phyloP scores from a whole-genome alignment of 2,797 vertebrate species.

The Austrolebias charrua region DNA sequence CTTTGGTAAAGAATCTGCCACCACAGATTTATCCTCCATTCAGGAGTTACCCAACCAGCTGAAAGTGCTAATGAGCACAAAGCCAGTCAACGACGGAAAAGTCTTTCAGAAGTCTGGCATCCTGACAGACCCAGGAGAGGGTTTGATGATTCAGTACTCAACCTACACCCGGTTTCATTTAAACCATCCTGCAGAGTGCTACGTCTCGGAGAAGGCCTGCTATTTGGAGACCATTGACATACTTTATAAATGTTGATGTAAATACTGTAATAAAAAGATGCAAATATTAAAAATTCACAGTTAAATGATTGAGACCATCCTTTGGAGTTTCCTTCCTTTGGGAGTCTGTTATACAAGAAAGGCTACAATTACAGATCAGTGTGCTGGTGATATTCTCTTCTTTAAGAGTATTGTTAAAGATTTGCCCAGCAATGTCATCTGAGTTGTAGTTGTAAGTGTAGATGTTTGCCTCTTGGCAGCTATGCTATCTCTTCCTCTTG shows the following conservation, averaged over 20 bases:
- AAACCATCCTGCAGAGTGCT: slow-evolving; percentile 79
- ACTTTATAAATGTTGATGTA: slow-evolving; percentile 83
- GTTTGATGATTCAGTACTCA: slow-evolving; percentile 86
- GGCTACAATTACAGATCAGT: not conserved
- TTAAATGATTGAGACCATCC: not conserved
- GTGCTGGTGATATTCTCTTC: slow-evolving; percentile 7
- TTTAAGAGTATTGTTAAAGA: not conserved
- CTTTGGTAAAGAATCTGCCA: slow-evolving; percentile 77
- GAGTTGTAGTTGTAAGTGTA: not conserved
- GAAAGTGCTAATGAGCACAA: slow-evolving; percentile 83
- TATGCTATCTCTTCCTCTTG: slow-evolving; percentile 44
- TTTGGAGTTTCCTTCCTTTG: not conserved
- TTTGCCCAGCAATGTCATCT: not conserved
- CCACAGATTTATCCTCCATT: slow-evolving; percentile 77
- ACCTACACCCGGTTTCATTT: slow-evolving; percentile 75
- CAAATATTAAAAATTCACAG: not conserved
- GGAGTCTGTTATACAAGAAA: slow-evolving; percentile 34
- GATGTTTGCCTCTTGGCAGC: not conserved
- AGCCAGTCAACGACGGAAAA: slow-evolving; percentile 49
- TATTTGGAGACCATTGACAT: slow-evolving; percentile 83
- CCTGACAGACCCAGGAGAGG: slow-evolving; percentile 82
- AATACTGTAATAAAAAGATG: not conserved
- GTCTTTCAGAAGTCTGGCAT: slow-evolving; percentile 71
- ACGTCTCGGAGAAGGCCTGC: slow-evolving; percentile 89
- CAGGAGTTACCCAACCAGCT: slow-evolving; percentile 78